phyloP scores from a whole-genome alignment of 2,797 vertebrate genomes.

The Simalia tracyae region DNA sequence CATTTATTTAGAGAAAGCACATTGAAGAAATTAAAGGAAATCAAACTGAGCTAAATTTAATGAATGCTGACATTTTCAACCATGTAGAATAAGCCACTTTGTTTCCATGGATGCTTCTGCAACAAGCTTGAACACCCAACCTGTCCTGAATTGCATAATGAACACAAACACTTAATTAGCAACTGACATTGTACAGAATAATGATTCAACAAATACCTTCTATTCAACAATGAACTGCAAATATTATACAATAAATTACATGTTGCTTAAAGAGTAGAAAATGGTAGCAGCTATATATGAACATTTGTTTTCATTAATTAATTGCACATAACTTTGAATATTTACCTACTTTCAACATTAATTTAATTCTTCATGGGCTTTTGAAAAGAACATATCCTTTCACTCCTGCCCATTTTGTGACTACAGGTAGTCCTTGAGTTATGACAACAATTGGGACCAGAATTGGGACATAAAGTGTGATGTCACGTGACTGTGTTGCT shows the following conservation, averaged over 20 bases:
- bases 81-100: background rate
- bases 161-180: background rate
- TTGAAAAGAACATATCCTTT: background rate
- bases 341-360: background rate
- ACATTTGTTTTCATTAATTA: background rate
- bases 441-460: too few species aligned
- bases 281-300: background rate
- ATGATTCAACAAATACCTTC: background rate
- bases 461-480: too few species aligned
- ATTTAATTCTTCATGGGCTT: background rate
- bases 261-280: background rate
- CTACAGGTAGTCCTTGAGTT: too few species aligned
- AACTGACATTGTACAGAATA: background rate
- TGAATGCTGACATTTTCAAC: slow-evolving; percentile 2
- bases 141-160: background rate
- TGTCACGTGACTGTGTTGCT: too few species aligned
- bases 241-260: background rate
- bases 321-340: background rate
- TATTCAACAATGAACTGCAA: background rate
- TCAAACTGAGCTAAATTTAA: background rate
- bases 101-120: slow-evolving; percentile 1
- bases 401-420: background rate
- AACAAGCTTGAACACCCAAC: background rate
- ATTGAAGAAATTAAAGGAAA: background rate
- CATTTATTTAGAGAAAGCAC: background rate